Percentiles rank a stretch among this genome's conserved stretches.
Conservation (phyloP, 2,888 invertebrate species). For the Scrobipalpa atriplicella region DNA sequence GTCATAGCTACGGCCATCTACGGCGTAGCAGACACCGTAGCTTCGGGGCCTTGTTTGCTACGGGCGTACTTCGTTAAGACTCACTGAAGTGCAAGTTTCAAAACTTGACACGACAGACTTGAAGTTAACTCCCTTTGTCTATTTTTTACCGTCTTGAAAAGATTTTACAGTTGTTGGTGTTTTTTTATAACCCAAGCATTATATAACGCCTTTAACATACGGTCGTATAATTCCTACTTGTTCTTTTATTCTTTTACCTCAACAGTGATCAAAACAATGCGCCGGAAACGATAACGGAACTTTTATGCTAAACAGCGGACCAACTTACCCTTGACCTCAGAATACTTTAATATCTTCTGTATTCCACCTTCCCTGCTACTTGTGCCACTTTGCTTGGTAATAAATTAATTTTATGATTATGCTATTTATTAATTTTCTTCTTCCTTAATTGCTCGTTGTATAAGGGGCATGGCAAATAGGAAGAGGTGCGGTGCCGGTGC, state of each 20-base stretch:
- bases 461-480: no score
- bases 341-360: not conserved
- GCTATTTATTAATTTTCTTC: no score
- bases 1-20: not conserved
- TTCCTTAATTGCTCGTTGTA: not conserved
- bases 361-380: not conserved
- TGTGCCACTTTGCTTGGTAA: not conserved
- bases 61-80: not conserved
- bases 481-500: no score
- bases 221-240: not conserved
- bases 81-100: conserved; percentile 1
- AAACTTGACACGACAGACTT: not conserved
- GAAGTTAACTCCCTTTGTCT: not conserved
- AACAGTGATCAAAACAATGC: conserved; percentile 2
- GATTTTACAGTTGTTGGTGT: not conserved
- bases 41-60: conserved; percentile 6
- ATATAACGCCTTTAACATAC: not conserved
- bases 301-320: conserved; percentile 6
- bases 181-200: not conserved
- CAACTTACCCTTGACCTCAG: conserved; percentile 1
- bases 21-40: conserved; percentile 7
- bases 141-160: not conserved
- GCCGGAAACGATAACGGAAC: not conserved
- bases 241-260: not conserved
- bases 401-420: not conserved